Base-by-base conservation (phyloP, 2,113 vertebrate genomes). In the Notarius quadriscutis region DNA sequence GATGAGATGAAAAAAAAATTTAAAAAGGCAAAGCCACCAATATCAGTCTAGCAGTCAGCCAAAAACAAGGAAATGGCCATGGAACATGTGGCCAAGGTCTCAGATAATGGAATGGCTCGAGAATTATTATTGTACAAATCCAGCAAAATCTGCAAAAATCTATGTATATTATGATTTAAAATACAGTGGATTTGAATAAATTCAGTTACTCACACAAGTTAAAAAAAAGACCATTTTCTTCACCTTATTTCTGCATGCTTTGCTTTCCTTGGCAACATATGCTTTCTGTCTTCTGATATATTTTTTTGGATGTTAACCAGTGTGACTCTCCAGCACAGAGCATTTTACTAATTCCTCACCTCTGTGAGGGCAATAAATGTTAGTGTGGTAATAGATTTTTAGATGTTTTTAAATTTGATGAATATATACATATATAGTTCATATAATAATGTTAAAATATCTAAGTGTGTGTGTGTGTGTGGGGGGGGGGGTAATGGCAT, bases 81-180 rank as follows among this genome's bases (percentile, higher is more conserved):
- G 72, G 20, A 77, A 77, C 7, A n/a, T 57, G 25, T 79, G 51
- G 25, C 77, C 77, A 78, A 78, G 74, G 22, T 77, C 22, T 77
- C 10, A 48, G 6, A 51, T 27, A 79, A 55, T 2, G 55, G 22
- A 51, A n/a, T 11, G 20, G 22, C 48, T 25, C 1, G 3, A 77
- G 48, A 51, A 77, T 78, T 53, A 78, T 53, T 18, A 30, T 72
- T 72, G 30, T 72, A 72, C 69, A 69, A 41, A 41, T 18, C 17
- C 50, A 25, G 41, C 50, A 4, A 0, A 75, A 41, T 25, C 7
- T 12, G 22, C 1, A n/a, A 1, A 74, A 12, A 50, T 22, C 22
- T 50, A 50, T 50, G 41, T 50, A 50, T 75, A 10, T 22, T 77
- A 51, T 53, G 9, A n/a, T 51, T 51, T 50, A 77, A 77, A 51